A percentile compares a stretch with the other conserved stretches of the same genome.
Evolutionary conservation across 92 coral and sea anemone genomes (phyloP).

Genomic region (Palythoa caribaeorum): DNA sequence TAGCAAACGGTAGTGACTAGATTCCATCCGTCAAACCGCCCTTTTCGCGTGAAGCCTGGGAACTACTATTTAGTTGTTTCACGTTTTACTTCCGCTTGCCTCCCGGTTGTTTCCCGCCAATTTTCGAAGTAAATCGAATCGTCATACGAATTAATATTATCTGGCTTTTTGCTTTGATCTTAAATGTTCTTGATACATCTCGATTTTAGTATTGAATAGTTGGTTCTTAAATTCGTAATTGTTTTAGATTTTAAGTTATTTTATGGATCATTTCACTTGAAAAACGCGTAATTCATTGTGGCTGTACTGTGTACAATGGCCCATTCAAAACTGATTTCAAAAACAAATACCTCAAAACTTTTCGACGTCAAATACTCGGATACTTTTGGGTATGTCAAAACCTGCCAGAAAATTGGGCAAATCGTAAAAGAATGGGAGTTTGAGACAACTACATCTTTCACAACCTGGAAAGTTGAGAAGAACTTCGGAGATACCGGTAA

Average conservation of each 20-base stretch:
- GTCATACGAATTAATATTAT: background rate
- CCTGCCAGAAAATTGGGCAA: background rate
- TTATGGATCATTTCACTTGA: slow-evolving; percentile 12
- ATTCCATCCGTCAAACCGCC: background rate
- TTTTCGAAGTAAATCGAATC: background rate
- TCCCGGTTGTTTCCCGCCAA: background rate
- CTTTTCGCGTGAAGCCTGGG: background rate
- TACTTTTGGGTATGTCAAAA: slow-evolving; percentile 14
- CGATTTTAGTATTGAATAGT: too few relatives aligned
- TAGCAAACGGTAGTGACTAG: background rate
- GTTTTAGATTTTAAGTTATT: too few relatives aligned
- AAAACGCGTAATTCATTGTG: background rate
- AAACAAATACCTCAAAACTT: background rate
- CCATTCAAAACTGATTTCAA: slow-evolving; percentile 2
- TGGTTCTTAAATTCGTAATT: too few relatives aligned
- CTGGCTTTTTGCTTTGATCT: background rate
- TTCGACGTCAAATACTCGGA: slow-evolving; percentile 3
- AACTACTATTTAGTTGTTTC: background rate
- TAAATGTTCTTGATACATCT: too few relatives aligned
- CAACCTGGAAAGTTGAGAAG: slow-evolving; percentile 13
- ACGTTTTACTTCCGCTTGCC: background rate
- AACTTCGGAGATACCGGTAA: slow-evolving; percentile 1
- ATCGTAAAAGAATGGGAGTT: background rate
- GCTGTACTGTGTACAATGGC: background rate
- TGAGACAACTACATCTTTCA: slow-evolving; percentile 4